Conservation (phyloP, 2,888 invertebrate genomes). For the Polymixis lichenea region DNA sequence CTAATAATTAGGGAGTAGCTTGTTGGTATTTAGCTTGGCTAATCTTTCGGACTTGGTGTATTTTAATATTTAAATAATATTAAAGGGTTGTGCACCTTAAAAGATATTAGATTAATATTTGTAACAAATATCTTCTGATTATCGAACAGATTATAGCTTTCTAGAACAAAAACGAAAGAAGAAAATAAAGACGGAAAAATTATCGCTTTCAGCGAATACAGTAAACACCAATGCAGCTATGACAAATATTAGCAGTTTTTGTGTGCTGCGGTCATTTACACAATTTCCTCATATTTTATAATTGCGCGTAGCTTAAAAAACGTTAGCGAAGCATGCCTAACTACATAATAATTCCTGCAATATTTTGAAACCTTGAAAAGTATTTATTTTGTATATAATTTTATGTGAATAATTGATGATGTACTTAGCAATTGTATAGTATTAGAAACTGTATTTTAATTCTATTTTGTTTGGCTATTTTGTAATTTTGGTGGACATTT, state of each 20-base stretch:
- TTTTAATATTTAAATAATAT: conserved; percentile 32
- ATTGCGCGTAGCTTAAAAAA: background rate
- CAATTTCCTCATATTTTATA: conserved; percentile 9
- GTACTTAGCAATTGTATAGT: conserved; percentile 48
- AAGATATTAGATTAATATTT: conserved; percentile 20
- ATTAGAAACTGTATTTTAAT: conserved; percentile 27
- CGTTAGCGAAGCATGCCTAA: background rate
- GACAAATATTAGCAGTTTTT: background rate
- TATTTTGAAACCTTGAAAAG: conserved; percentile 35
- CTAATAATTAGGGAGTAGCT: conserved; percentile 22
- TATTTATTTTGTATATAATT: conserved; percentile 43
- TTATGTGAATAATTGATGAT: conserved; percentile 47
- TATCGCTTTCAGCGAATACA: background rate
- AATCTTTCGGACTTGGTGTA: conserved; percentile 42
- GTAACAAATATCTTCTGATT: background rate
- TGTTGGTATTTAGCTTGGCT: conserved; percentile 33
- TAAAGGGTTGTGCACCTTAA: conserved; percentile 22
- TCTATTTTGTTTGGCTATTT: conserved; percentile 8
- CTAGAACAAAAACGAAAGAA: background rate
- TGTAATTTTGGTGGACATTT: conserved; percentile 11
- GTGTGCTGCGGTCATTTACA: background rate
- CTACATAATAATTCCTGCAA: conserved; percentile 6
- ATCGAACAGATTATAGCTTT: background rate
- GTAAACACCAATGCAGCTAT: background rate
- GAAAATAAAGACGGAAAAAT: background rate